These are phyloP conservation scores for Aphyosemion australe DNA, from an alignment of 2,113 vertebrate species.

Conservation along the genomic window DNA sequence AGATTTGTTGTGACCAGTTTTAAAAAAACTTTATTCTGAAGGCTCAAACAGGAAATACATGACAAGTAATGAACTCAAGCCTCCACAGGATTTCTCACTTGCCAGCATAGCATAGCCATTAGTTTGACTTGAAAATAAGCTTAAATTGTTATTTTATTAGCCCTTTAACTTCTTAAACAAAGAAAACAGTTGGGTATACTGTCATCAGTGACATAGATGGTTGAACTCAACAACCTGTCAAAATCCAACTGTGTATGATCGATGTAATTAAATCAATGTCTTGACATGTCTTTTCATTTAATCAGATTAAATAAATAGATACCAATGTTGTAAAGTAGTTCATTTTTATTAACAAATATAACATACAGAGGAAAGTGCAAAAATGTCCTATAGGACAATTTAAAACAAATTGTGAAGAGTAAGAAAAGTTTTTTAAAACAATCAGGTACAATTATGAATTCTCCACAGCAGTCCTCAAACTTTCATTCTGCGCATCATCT, in stretches of 20 bases:
- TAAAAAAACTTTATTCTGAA: no score
- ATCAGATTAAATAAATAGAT: not conserved
- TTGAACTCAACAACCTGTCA: no score
- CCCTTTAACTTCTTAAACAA: not conserved
- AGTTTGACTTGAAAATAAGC: no score
- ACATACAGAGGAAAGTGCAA: not conserved
- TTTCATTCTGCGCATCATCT: conserved; percentile 21
- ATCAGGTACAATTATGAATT: not conserved
- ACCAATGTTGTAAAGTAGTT: not conserved
- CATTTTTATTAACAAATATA: not conserved
- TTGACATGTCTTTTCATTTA: not conserved
- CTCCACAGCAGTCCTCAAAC: not conserved
- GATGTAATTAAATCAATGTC: not conserved
- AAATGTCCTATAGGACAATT: not conserved
- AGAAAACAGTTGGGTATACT: no score
- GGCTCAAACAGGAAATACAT: no score
- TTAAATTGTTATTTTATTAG: no score
- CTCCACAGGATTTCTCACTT: no score
- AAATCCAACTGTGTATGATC: not conserved
- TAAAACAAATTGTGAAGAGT: not conserved
- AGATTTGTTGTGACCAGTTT: no score
- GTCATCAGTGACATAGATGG: no score
- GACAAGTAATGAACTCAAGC: no score
- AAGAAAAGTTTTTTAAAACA: no score
- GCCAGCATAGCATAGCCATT: no score